Percentiles rank a stretch among this genome's conserved stretches.
These are phyloP conservation scores for Onychorhynchus coronatus DNA, from an alignment of 2,113 vertebrate genomes.

Conservation along the genomic window DNA sequence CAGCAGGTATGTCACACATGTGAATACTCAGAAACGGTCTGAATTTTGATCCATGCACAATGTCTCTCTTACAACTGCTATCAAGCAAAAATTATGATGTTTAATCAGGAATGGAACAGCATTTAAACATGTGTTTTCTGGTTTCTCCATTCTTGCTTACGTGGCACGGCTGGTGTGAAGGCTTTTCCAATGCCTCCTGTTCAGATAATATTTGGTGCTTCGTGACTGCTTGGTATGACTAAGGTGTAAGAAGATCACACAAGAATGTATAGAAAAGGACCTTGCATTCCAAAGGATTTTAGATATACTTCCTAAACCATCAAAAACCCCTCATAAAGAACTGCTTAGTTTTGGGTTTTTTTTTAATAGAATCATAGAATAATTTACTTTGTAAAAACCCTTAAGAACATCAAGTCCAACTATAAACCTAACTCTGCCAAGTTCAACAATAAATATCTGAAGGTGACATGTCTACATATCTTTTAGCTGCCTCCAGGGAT, in stretches of 20 bases:
- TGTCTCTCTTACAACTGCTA: background rate
- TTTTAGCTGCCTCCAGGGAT: background rate
- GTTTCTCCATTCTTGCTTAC: background rate
- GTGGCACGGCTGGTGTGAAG: background rate
- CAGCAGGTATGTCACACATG: rapidly evolving
- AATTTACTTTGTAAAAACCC: rapidly evolving
- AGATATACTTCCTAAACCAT: background rate
- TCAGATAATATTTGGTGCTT: background rate
- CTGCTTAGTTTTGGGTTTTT: background rate
- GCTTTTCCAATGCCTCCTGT: background rate
- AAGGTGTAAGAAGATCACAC: background rate
- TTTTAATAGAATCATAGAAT: background rate
- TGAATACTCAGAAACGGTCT: background rate
- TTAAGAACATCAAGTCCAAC: background rate
- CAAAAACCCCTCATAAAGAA: rapidly evolving
- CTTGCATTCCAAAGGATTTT: background rate
- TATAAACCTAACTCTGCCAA: background rate
- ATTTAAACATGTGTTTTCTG: background rate
- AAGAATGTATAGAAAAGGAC: background rate
- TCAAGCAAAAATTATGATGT: background rate
- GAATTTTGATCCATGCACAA: background rate
- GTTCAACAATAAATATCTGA: background rate
- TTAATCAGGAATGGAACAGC: rapidly evolving
- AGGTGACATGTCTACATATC: rapidly evolving
- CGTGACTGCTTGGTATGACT: background rate